Evolutionary conservation across 2,888 invertebrate species (phyloP).

Genomic region (Hypsopygia costalis): DNA sequence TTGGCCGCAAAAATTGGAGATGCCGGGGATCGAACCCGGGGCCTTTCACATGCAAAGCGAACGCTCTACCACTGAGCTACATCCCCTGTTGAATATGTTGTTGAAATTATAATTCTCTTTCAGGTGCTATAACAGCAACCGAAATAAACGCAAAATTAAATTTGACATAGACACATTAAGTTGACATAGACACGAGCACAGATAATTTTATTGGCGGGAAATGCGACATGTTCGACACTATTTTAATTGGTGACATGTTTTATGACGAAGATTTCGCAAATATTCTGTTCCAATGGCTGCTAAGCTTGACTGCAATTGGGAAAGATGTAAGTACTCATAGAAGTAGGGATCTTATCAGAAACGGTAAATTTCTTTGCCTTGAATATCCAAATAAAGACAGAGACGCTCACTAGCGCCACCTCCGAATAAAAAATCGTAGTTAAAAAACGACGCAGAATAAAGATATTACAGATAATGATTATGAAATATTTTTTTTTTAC

Average conservation of each 20-base stretch:
- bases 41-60: constrained; percentile 99
- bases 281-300: constrained; percentile 77
- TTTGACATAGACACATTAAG: constrained; percentile 50
- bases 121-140: constrained; percentile 75
- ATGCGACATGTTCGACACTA: constrained; percentile 68
- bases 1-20: constrained; percentile 80
- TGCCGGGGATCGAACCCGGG: constrained; percentile 99
- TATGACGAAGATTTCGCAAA: constrained; percentile 82
- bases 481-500: too few relatives aligned
- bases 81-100: constrained; percentile 75
- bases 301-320: constrained; percentile 37
- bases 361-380: too few relatives aligned
- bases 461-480: too few relatives aligned
- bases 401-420: too few relatives aligned
- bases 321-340: constrained; percentile 57
- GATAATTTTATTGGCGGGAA: constrained; percentile 64
- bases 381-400: too few relatives aligned
- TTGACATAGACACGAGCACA: constrained; percentile 47
- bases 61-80: constrained; percentile 99
- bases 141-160: constrained; percentile 76
- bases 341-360: too few relatives aligned
- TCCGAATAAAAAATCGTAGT: too few relatives aligned
- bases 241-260: constrained; percentile 86
- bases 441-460: too few relatives aligned
- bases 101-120: constrained; percentile 36